phyloP scores from a whole-genome alignment of 2,797 vertebrate species.

The Enteromius fasciolatus region DNA sequence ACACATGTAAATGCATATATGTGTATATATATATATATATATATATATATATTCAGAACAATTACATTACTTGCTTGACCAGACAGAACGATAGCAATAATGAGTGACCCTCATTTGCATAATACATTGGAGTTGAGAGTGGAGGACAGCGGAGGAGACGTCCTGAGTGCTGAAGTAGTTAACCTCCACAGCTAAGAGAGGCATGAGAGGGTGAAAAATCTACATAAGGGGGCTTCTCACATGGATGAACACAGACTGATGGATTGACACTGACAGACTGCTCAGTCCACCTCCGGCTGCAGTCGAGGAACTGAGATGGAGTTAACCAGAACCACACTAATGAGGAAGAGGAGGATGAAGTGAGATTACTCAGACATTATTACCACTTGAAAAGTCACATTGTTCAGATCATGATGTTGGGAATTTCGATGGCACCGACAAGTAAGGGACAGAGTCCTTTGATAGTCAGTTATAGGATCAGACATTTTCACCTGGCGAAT shows the following conservation, averaged over 20 bases:
- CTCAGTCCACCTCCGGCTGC: slow-evolving; percentile 10
- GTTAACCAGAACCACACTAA: not conserved
- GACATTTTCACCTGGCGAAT: not conserved
- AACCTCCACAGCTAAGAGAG: slow-evolving; percentile 56
- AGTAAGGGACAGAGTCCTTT: not conserved
- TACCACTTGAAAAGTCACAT: not conserved
- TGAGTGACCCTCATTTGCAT: not conserved
- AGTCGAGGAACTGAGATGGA: not conserved
- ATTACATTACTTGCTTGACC: not conserved
- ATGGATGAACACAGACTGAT: slow-evolving; percentile 6
- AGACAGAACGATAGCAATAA: not conserved
- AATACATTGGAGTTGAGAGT: not conserved
- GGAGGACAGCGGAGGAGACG: slow-evolving; percentile 37
- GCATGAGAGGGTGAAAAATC: not conserved
- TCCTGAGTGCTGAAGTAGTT: slow-evolving; percentile 54
- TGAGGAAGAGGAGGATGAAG: not conserved
- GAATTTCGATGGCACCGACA: not conserved
- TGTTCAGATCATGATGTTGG: not conserved
- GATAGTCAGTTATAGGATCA: not conserved
- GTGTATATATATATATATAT: too few species aligned
- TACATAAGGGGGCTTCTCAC: slow-evolving; percentile 28
- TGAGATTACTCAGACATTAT: slow-evolving; percentile 6
- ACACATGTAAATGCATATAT: too few species aligned
- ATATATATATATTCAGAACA: too few species aligned
- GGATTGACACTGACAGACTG: slow-evolving; percentile 37